A percentile compares a stretch with the other conserved stretches of the same genome.
phyloP scores from a whole-genome alignment of 2,113 vertebrate species.

The Odocoileus virginianus region DNA sequence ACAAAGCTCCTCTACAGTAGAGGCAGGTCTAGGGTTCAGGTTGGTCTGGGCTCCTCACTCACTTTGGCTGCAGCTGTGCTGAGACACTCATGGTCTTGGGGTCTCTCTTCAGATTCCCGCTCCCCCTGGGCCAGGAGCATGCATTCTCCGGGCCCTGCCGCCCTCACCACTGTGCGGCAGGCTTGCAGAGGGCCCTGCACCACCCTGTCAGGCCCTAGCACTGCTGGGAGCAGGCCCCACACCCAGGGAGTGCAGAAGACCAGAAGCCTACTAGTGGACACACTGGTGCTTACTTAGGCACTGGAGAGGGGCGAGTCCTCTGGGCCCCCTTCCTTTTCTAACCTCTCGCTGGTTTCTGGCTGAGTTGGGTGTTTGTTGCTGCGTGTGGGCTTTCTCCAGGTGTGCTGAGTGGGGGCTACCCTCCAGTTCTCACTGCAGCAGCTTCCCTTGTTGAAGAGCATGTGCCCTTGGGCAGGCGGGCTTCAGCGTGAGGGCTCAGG shows the following conservation, averaged over 20 bases:
- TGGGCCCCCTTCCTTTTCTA: background rate
- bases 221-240: background rate
- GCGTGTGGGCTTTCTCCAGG: background rate
- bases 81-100: background rate
- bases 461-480: too few relatives aligned
- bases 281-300: background rate
- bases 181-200: background rate
- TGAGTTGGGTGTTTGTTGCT: background rate
- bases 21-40: background rate
- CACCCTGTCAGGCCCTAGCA: accelerated
- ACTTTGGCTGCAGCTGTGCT: background rate
- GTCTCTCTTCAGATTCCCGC: background rate
- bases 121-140: background rate
- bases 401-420: background rate
- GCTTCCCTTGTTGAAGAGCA: too few relatives aligned
- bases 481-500: background rate
- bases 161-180: background rate
- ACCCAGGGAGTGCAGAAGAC: background rate
- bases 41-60: background rate
- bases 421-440: background rate
- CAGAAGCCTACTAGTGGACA: background rate
- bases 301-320: background rate
- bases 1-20: background rate
- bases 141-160: background rate
- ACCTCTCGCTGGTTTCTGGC: background rate